Evolutionary conservation across 2,113 vertebrate species (phyloP), one percentile per base, ranked within the genome.

Genomic region (Centropristis striata): DNA sequence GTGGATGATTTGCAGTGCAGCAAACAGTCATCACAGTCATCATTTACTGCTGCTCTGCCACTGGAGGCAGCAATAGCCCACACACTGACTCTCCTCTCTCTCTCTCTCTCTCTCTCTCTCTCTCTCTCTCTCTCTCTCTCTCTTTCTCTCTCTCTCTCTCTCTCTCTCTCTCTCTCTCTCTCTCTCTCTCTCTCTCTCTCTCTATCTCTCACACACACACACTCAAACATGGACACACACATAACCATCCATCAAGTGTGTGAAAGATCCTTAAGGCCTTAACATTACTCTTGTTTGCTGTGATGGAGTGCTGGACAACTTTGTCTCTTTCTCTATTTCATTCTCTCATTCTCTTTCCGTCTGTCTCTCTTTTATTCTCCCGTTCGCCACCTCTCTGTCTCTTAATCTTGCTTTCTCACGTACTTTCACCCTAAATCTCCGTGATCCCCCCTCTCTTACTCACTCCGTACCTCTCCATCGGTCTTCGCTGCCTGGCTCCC

Each of bases 281-380:
- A 84, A 84, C 90, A 90, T 91, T 85, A 88, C 78, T 92, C 86
- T 90, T 88, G 84, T 88, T 92, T 87, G 81, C 65, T 81, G 86
- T 92, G 90, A 92, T 91, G 46, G 84, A 92, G 89, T 85, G 77
- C 84, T 59, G 60, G 65, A 89, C 87, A 78, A 75, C 80, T 86
- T 81, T 80, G 78, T 85, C 77, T 78, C 63, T 83, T 66, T 63
- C 77, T 85, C 71, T 83, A 1, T 87, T 61, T 71, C 73, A 70
- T 71, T 84, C 77, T 74, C 37, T 84, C 41, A 14, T 61, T 85
- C 66, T 75, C 69, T 77, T 42, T 76, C 57, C 50, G 60, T 59
- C 68, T 63, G 50, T 75, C n/a, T 50, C 42, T 79, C 70, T 79
- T 84, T 85, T 78, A 82, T 80, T 83, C 79, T 79, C 82, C 21